Base-by-base conservation (phyloP, 2,113 vertebrate genomes). In the Actenoides lindsayi region DNA sequence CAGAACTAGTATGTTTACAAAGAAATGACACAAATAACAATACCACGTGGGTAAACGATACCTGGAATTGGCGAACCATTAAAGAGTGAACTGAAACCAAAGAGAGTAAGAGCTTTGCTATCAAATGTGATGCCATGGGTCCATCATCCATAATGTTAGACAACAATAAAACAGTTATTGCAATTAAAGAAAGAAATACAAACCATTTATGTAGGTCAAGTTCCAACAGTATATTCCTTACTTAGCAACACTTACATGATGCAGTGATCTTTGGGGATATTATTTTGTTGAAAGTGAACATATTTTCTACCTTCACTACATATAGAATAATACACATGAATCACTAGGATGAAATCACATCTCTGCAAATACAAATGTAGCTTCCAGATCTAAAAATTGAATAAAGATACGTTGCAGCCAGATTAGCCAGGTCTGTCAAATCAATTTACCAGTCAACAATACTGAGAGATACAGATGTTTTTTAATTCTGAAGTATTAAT, bases 401-500 rank as follows among this genome's bases (percentile, higher is more conserved):
- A 73, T 48, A 64, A 90, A 88, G 60, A 78, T 54, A 21, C 12
- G 28, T 62, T 24, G 39, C 39, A 79, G 84, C 6, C 27, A 74
- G 37, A 83, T 68, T 74, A 90, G 7, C 68, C 20, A 71, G 39
- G 71, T 78, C 69, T 84, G 77, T 79, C 53, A 94, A 93, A 87
- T 69, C 48, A 83, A 57, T 91, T 89, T 87, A 65, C 48, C 85
- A 60, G 13, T 93, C 67, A 65, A 17, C 75, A 93, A 28, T 71
- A 84, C 31, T 56, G 80, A 90, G 73, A 81, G 27, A 39, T 70
- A 73, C 54, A 96, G 65, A 78, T 93, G 93, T 1, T 62, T 93
- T 94, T 88, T 80, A 44, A 78, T 96, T 93, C 64, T 90, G 21
- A 80, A 73, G 15, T 53, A 93, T 94, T 76, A 85, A 87, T 94